Conservation (phyloP, 1,140 invertebrate genomes). For the Acromyrmex echinatior region DNA sequence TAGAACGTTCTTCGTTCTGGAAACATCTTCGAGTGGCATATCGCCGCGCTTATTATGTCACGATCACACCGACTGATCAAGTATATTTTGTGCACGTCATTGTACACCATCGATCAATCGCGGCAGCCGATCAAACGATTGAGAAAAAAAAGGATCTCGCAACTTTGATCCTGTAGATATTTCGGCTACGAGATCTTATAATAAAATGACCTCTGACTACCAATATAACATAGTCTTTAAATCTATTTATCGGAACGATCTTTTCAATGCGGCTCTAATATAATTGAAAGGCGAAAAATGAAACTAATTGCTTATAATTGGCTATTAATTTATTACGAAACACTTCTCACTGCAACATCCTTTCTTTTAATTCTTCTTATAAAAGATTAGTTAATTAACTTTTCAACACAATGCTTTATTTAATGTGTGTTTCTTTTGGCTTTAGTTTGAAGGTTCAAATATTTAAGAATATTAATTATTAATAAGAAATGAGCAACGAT, state of each 20-base stretch:
- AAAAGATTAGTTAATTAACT: neutral
- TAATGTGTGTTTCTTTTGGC: neutral
- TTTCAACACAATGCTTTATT: neutral
- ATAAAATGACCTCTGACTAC: neutral
- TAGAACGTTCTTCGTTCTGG: conserved; percentile 68
- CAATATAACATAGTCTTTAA: neutral
- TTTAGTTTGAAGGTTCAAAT: neutral
- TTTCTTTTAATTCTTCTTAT: neutral
- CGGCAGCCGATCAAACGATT: conserved; percentile 14
- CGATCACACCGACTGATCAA: conserved; percentile 49
- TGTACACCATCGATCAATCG: conserved; percentile 49
- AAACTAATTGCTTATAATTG: conserved; percentile 7
- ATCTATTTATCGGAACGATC: conserved; percentile 1
- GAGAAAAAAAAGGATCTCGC: conserved; percentile 10
- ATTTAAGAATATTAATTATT: conserved; percentile 53
- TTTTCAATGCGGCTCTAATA: neutral
- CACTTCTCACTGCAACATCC: neutral
- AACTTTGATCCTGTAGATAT: neutral
- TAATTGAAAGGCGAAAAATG: neutral
- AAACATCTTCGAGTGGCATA: conserved; percentile 38
- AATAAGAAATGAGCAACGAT: conserved; percentile 23
- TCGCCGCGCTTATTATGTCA: conserved; percentile 70
- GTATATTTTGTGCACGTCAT: conserved; percentile 69
- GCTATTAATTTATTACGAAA: neutral
- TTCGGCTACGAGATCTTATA: neutral